phyloP scores from a whole-genome alignment of 1,140 invertebrate species.

The Pectinophora gossypiella region DNA sequence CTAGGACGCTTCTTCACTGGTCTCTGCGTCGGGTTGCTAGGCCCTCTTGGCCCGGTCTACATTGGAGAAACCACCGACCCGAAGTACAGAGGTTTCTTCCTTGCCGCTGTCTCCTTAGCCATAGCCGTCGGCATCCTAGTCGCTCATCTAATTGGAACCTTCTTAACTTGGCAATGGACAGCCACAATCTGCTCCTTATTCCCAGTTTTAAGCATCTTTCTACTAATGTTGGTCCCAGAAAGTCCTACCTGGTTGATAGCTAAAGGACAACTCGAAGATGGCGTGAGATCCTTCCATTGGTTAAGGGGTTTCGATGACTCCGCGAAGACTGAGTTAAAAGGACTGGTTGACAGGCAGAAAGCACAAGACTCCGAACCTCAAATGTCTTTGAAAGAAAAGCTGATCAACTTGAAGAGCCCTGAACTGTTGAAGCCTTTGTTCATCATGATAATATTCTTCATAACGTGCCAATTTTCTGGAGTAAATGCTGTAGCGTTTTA shows the following conservation, averaged over 20 bases:
- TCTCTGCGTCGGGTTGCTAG: slow-evolving; percentile 73
- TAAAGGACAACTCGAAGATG: slow-evolving; percentile 71
- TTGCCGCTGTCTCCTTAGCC: slow-evolving; percentile 74
- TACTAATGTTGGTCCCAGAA: slow-evolving; percentile 78
- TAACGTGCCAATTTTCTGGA: slow-evolving; percentile 79
- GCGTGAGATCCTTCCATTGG: slow-evolving; percentile 72
- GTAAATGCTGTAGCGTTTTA: slow-evolving; percentile 85
- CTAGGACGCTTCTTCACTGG: slow-evolving; percentile 82
- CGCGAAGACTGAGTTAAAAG: slow-evolving; percentile 68
- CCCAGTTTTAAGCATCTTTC: slow-evolving; percentile 65
- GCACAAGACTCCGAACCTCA: slow-evolving; percentile 42
- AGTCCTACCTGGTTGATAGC: slow-evolving; percentile 83
- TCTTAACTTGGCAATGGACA: slow-evolving; percentile 76
- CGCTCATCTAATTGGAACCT: slow-evolving; percentile 78
- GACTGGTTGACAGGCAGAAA: slow-evolving; percentile 62
- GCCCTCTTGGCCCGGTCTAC: slow-evolving; percentile 73
- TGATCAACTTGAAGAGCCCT: slow-evolving; percentile 50
- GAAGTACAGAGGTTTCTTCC: slow-evolving; percentile 75
- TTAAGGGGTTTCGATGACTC: slow-evolving; percentile 70
- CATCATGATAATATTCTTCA: slow-evolving; percentile 78
- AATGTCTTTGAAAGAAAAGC: slow-evolving; percentile 44
- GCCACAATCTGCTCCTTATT: slow-evolving; percentile 74
- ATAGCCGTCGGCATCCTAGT: slow-evolving; percentile 76
- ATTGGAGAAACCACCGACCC: slow-evolving; percentile 77
- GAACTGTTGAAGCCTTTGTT: slow-evolving; percentile 77